These are phyloP conservation scores for Australoheros scitulus DNA, from an alignment of 2,113 vertebrate genomes.

Conservation along the genomic window DNA sequence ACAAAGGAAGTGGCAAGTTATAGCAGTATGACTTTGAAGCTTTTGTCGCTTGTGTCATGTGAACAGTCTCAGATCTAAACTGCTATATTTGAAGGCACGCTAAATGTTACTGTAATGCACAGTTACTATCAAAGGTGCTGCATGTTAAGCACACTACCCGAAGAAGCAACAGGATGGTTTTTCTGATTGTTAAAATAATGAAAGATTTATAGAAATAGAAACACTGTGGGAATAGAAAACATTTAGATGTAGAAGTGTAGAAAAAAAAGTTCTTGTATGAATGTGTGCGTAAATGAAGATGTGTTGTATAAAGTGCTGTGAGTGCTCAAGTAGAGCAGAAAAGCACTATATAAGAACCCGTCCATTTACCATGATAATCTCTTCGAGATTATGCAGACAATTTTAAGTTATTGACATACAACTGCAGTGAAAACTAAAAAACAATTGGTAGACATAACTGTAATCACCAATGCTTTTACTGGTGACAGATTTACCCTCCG, in stretches of 20 bases:
- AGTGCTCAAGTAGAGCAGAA: no score
- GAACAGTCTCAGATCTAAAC: not conserved
- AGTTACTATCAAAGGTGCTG: not conserved
- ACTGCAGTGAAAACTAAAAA: not conserved
- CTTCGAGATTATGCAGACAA: not conserved
- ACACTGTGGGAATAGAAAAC: no score
- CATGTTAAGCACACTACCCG: not conserved
- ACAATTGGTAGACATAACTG: not conserved
- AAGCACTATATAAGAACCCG: no score
- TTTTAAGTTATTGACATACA: not conserved
- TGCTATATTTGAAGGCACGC: not conserved
- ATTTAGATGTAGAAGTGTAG: no score
- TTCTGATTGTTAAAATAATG: not conserved
- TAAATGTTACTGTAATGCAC: not conserved
- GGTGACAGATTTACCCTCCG: not conserved
- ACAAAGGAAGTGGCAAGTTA: conserved; percentile 49
- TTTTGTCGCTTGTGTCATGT: not conserved
- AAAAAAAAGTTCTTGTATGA: no score
- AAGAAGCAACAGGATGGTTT: not conserved
- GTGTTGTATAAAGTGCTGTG: no score
- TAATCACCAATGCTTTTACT: not conserved
- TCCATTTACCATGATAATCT: not conserved
- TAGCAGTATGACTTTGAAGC: conserved; percentile 31
- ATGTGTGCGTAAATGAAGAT: no score
- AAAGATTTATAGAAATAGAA: no score